Base-by-base conservation (phyloP, 2,113 vertebrate species). In the Istiophorus platypterus region DNA sequence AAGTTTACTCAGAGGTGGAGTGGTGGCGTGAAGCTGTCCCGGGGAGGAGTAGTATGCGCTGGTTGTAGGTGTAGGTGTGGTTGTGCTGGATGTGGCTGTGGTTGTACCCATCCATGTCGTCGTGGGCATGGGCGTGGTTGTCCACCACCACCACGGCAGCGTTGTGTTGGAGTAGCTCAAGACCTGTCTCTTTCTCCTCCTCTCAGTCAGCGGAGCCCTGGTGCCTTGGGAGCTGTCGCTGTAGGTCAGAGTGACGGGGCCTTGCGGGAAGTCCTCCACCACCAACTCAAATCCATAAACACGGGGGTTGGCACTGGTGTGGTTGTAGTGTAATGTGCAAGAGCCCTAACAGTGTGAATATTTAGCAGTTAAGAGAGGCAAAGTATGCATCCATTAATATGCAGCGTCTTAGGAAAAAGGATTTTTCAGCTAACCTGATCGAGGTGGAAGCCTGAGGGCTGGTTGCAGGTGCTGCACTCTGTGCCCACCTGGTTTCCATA, bases 191-290 rank as follows among this genome's bases (percentile, higher is more conserved):
- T 42, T 71, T 42, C 76, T 1, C 29, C 47, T 79, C 24, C 61
- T 72, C 2, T 0, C 0, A 12, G 4, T 22, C 42, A 77, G 37
- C 7, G 93, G 91, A 65, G 5, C 10, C 29, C 26, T 92, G 41
- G 0, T 0, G 22, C 57, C n/a, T 11, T 0, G 10, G 34, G 78
- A 76, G 24, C 92, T 88, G 1, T 92, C 86, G 1, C 24, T 65
- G 81, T 93, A 93, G 34, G 7, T 0, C 47, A 93, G 69, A 42
- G 39, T 78, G 78, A 93, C 85, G 22, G 5, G 17, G 0, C 13
- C 10, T 39, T 13, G 39, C 1, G 92, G 88, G 41, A 84, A 92
- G 61, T 93, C 92, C 45, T 93, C 91, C 57, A 93, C 84, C 56
- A 91, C 68, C 70, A 91, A 8, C 69, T 92, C 86, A 64, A 87